phyloP scores from a whole-genome alignment of 2,797 vertebrate genomes.

The Halcyon badia region DNA sequence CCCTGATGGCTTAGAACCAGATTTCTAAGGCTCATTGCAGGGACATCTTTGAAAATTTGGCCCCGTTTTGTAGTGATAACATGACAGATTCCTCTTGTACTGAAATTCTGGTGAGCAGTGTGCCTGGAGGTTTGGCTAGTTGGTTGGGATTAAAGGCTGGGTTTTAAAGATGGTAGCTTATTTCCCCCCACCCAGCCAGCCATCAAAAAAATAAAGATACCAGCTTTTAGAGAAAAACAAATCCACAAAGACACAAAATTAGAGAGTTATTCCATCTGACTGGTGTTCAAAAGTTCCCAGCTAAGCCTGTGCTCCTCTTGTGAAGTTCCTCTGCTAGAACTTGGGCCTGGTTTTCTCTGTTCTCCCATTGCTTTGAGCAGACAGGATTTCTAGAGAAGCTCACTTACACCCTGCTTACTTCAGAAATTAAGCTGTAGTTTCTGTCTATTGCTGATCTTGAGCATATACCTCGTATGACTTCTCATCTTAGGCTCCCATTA shows the following conservation, averaged over 20 bases:
- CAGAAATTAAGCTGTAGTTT: neutral
- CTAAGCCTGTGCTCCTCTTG: neutral
- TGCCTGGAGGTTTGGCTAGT: constrained; percentile 40
- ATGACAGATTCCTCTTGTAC: constrained; percentile 3
- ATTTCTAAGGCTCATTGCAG: neutral
- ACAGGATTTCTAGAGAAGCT: neutral
- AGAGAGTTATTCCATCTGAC: neutral
- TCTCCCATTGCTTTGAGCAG: neutral
- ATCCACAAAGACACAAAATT: neutral
- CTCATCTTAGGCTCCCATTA: neutral
- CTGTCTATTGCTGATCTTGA: neutral
- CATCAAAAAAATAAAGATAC: neutral
- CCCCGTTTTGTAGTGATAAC: constrained; percentile 15
- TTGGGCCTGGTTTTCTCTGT: neutral
- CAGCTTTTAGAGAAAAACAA: neutral
- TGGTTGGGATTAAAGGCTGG: neutral
- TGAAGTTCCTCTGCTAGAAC: neutral
- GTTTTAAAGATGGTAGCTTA: neutral
- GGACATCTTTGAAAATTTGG: constrained; percentile 45
- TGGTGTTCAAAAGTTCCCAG: neutral
- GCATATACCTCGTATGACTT: neutral
- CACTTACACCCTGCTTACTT: neutral
- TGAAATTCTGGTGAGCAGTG: constrained; percentile 15
- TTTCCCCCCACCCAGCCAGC: neutral
- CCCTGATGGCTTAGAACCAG: neutral